These are phyloP conservation scores for Euphydryas editha DNA, from an alignment of 2,888 invertebrate genomes.

Conservation along the genomic window DNA sequence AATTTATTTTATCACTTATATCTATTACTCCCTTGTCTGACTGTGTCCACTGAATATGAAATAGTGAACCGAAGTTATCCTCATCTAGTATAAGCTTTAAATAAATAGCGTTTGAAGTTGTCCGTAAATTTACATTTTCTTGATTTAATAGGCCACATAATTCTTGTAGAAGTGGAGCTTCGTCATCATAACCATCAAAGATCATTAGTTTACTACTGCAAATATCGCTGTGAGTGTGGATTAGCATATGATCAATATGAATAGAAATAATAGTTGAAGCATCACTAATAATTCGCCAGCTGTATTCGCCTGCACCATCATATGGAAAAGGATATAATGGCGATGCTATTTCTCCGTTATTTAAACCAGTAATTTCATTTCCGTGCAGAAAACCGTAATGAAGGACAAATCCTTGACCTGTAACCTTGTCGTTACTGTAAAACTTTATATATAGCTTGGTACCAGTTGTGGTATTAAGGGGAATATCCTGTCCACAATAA, in stretches of 20 bases:
- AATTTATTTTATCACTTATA: slow-evolving; percentile 52
- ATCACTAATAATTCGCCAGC: slow-evolving; percentile 88
- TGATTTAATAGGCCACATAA: slow-evolving; percentile 80
- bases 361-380: slow-evolving; percentile 86
- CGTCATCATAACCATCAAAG: slow-evolving; percentile 89
- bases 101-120: slow-evolving; percentile 84
- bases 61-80: slow-evolving; percentile 71
- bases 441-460: slow-evolving; percentile 90
- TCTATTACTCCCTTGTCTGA: slow-evolving; percentile 39
- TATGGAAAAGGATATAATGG: slow-evolving; percentile 88
- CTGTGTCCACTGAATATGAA: slow-evolving; percentile 64
- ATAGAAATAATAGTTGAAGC: slow-evolving; percentile 54
- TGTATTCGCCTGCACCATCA: slow-evolving; percentile 70
- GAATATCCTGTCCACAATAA: slow-evolving; percentile 88
- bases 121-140: slow-evolving; percentile 54
- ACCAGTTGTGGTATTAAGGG: slow-evolving; percentile 83
- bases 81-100: slow-evolving; percentile 72
- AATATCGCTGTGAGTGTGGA: slow-evolving; percentile 54
- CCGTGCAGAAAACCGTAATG: slow-evolving; percentile 88
- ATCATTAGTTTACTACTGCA: slow-evolving; percentile 75
- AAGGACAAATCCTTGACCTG: slow-evolving; percentile 89
- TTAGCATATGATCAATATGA: slow-evolving; percentile 58
- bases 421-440: slow-evolving; percentile 84
- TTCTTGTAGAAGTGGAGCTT: slow-evolving; percentile 81
- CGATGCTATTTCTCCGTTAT: slow-evolving; percentile 88